These are phyloP conservation scores for Drosophila nr. fundita DNA, from an alignment of 2,888 invertebrate genomes.

Conservation along the genomic window DNA sequence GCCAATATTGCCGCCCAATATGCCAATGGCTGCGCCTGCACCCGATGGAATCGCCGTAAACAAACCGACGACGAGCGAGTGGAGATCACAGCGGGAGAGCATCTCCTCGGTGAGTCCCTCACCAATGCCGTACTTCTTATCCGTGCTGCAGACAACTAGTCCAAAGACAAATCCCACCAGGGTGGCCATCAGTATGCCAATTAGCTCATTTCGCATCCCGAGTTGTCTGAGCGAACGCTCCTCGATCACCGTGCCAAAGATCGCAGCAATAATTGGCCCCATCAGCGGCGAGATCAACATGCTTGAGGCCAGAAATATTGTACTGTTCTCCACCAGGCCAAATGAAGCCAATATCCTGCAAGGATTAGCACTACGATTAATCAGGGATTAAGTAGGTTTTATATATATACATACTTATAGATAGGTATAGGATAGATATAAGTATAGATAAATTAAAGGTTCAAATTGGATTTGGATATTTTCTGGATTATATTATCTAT, in stretches of 20 bases:
- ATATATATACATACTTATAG: background rate
- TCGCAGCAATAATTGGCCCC: conserved; percentile 92
- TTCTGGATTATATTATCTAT: background rate
- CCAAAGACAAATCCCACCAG: conserved; percentile 90
- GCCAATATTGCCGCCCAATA: conserved; percentile 91
- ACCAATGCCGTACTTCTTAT: conserved; percentile 87
- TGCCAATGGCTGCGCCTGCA: conserved; percentile 91
- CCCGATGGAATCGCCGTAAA: conserved; percentile 92
- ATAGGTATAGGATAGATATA: background rate
- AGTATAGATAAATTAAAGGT: background rate
- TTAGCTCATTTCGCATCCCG: conserved; percentile 89
- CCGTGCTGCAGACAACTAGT: conserved; percentile 86
- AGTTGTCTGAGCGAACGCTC: conserved; percentile 88
- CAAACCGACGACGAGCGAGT: conserved; percentile 89
- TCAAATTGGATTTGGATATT: background rate
- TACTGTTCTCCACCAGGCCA: conserved; percentile 90
- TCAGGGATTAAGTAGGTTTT: background rate
- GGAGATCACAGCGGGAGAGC: conserved; percentile 88
- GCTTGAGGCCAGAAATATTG: conserved; percentile 90
- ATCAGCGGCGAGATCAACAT: conserved; percentile 93
- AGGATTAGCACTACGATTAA: conserved; percentile 23
- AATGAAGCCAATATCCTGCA: conserved; percentile 89
- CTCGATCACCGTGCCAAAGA: conserved; percentile 90
- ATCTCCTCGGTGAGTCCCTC: conserved; percentile 89
- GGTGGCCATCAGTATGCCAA: conserved; percentile 89